Percentiles rank a stretch among this genome's conserved stretches.
phyloP scores from a whole-genome alignment of 2,888 invertebrate genomes.

The Temnothorax rugatulus region DNA sequence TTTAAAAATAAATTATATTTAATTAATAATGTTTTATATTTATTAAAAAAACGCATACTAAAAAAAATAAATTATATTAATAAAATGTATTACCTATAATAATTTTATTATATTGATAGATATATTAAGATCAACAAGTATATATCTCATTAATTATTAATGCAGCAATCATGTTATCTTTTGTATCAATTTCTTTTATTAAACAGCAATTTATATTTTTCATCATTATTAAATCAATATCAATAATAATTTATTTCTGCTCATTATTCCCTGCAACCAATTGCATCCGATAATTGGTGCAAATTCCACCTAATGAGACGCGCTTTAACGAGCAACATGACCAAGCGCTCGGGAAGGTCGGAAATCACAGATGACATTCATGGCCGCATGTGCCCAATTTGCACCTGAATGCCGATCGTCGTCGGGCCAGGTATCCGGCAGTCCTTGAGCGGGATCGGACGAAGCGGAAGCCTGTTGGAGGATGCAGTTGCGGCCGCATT shows the following conservation, averaged over 20 bases:
- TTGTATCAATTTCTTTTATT: not conserved
- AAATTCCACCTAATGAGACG: constrained; percentile 34
- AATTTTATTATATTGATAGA: not conserved
- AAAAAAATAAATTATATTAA: not conserved
- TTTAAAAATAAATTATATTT: not conserved
- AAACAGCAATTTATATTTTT: not conserved
- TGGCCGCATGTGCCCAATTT: constrained; percentile 64
- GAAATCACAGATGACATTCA: constrained; percentile 68
- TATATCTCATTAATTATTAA: not conserved
- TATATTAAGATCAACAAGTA: not conserved
- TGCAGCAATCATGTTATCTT: not conserved
- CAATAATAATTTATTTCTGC: constrained; percentile 4
- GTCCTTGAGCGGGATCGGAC: constrained; percentile 37
- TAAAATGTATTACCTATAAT: not conserved
- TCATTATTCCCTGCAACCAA: constrained; percentile 1
- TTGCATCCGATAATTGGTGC: constrained; percentile 14
- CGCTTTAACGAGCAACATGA: constrained; percentile 37
- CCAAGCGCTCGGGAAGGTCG: constrained; percentile 51
- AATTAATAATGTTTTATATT: not conserved
- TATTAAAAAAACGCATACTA: not conserved
- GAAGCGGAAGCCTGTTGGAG: constrained; percentile 38
- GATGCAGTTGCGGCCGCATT: constrained; percentile 64
- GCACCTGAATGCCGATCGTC: constrained; percentile 70
- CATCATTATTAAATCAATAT: constrained; percentile 24
- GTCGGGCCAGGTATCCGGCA: constrained; percentile 48